These are phyloP conservation scores for Etheostoma spectabile DNA, from an alignment of 2,113 vertebrate species.

Conservation along the genomic window DNA sequence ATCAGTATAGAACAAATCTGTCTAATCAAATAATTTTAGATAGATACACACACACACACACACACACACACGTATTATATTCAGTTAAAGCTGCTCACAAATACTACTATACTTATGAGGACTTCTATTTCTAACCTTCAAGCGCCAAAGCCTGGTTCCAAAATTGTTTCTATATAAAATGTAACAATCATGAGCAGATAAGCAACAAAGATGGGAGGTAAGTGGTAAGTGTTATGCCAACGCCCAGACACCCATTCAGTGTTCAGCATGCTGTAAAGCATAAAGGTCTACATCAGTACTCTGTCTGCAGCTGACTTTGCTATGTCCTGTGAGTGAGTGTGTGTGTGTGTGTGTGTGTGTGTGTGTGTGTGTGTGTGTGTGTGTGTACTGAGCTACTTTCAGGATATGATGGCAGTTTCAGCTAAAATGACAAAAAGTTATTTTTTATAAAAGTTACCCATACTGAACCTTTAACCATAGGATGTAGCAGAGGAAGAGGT, in stretches of 20 bases:
- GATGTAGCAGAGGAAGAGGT: too few species aligned
- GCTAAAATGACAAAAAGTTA: too few species aligned
- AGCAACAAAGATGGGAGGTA: too few species aligned
- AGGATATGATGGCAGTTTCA: too few species aligned
- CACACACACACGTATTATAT: not conserved
- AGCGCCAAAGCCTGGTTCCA: not conserved
- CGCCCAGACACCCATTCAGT: constrained; percentile 53
- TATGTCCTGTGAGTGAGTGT: constrained; percentile 51
- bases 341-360: constrained; percentile 12
- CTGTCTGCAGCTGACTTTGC: constrained; percentile 68
- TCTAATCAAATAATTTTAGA: not conserved
- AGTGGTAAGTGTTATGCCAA: constrained; percentile 1
- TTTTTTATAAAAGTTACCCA: too few species aligned
- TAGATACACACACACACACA: not conserved
- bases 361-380: not conserved
- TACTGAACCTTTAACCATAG: too few species aligned
- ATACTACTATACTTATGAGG: not conserved
- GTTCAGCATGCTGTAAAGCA: constrained; percentile 62
- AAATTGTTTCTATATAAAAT: not conserved
- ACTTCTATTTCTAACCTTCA: not conserved
- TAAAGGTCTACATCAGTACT: constrained; percentile 74
- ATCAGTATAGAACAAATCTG: not conserved
- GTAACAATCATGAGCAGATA: constrained; percentile 6
- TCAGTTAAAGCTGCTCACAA: too few species aligned
- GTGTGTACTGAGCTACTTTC: too few species aligned